These are phyloP conservation scores for Phocides pigmalion DNA, from an alignment of 1,140 invertebrate genomes.

Conservation along the genomic window DNA sequence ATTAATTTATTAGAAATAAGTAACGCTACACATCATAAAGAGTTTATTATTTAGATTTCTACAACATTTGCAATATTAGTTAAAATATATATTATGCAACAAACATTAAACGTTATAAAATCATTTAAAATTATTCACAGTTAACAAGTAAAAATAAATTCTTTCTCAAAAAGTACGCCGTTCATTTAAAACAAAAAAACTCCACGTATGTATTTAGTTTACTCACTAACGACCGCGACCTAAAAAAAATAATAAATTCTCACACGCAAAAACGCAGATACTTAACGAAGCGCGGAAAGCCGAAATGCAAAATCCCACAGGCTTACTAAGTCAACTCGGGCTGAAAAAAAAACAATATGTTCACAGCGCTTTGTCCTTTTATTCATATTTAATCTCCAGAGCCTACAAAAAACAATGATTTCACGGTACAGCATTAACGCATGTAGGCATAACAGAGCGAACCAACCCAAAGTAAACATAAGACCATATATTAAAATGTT, in stretches of 20 bases:
- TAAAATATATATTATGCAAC: too few relatives aligned
- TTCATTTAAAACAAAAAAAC: slow-evolving; percentile 5
- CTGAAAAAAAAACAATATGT: slow-evolving; percentile 60
- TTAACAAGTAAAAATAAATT: not conserved
- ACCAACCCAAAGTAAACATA: slow-evolving; percentile 70
- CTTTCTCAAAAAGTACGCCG: not conserved
- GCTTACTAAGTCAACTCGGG: slow-evolving; percentile 64
- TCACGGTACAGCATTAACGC: slow-evolving; percentile 80
- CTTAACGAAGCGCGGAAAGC: slow-evolving; percentile 41
- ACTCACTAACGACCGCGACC: slow-evolving; percentile 25
- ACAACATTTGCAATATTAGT: too few relatives aligned
- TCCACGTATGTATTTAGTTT: slow-evolving; percentile 14
- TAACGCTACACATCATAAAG: too few relatives aligned
- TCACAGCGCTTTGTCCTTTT: slow-evolving; percentile 71
- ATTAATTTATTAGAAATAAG: too few relatives aligned
- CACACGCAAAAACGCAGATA: slow-evolving; percentile 37
- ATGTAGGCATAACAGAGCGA: slow-evolving; percentile 77
- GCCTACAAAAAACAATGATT: slow-evolving; percentile 80
- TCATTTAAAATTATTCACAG: too few relatives aligned
- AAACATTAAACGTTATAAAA: too few relatives aligned
- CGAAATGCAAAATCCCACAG: slow-evolving; percentile 61
- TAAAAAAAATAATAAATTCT: slow-evolving; percentile 40
- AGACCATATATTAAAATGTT: slow-evolving; percentile 81
- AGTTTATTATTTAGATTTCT: too few relatives aligned
- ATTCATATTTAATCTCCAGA: slow-evolving; percentile 78